phyloP scores from a whole-genome alignment of 1,140 invertebrate genomes.

The Berghia stephanieae region DNA sequence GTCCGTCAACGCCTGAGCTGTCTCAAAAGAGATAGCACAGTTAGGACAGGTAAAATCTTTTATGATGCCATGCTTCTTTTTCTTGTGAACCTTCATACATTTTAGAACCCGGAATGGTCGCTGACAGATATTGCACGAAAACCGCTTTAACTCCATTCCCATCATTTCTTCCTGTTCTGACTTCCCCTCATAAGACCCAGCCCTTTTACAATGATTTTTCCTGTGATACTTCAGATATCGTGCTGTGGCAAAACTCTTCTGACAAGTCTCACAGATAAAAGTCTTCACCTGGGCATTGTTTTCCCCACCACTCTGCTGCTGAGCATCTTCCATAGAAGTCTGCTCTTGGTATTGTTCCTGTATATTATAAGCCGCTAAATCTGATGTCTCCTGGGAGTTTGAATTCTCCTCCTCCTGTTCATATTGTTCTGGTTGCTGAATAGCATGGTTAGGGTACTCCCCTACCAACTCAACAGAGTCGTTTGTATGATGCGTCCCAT shows the following conservation, averaged over 20 bases:
- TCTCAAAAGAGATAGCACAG: conserved; percentile 18
- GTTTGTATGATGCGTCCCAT: too few relatives aligned
- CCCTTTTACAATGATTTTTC: conserved; percentile 33
- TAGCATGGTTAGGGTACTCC: too few relatives aligned
- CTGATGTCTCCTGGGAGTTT: too few relatives aligned
- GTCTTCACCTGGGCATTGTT: conserved; percentile 25
- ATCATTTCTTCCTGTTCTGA: conserved; percentile 22
- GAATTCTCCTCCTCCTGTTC: too few relatives aligned
- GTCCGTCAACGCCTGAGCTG: conserved; percentile 21
- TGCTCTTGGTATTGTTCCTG: too few relatives aligned
- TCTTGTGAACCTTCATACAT: conserved; percentile 33
- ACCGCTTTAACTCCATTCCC: conserved; percentile 24
- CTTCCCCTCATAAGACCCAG: conserved; percentile 30
- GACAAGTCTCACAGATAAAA: conserved; percentile 30
- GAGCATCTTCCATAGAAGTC: conserved; percentile 25
- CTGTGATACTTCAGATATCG: conserved; percentile 32
- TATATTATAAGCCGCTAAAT: too few relatives aligned
- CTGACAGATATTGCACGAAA: conserved; percentile 24
- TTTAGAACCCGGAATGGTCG: conserved; percentile 29
- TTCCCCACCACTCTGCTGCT: too few relatives aligned
- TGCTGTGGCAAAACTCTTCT: conserved; percentile 26
- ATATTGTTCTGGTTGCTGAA: too few relatives aligned
- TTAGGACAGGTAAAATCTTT: conserved; percentile 31
- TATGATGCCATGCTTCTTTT: conserved; percentile 31
- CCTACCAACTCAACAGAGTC: too few relatives aligned